Evolutionary conservation across 2,888 invertebrate species (phyloP).

Genomic region (Byasa hedistus): DNA sequence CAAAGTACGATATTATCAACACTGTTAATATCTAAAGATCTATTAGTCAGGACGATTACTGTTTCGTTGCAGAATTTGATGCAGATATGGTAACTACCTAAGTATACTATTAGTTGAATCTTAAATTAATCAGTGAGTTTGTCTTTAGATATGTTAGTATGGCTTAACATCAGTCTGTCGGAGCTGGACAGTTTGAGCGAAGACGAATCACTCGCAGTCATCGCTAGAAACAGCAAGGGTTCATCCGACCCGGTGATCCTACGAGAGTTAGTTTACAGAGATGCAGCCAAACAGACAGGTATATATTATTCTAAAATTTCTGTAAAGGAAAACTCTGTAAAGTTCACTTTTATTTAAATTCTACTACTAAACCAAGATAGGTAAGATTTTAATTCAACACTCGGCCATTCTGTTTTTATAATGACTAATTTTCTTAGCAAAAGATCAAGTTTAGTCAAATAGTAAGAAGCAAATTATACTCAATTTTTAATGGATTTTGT

Average conservation of each 20-base stretch:
- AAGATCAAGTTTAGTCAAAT: no score
- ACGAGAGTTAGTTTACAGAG: constrained; percentile 61
- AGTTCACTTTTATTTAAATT: background rate
- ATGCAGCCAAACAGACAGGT: constrained; percentile 67
- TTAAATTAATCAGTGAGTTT: no score
- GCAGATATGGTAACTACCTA: no score
- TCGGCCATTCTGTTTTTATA: no score
- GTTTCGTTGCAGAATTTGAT: background rate
- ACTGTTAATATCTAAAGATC: background rate
- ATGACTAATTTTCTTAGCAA: no score
- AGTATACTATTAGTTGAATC: no score
- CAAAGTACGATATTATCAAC: no score
- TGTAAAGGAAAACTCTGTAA: background rate
- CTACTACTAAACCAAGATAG: background rate
- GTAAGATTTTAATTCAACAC: background rate
- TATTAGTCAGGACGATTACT: background rate
- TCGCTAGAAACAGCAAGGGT: constrained; percentile 66
- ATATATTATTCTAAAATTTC: constrained; percentile 24
- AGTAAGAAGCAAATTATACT: no score
- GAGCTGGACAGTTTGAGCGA: constrained; percentile 52
- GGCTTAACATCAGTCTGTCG: constrained; percentile 68
- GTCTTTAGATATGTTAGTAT: constrained; percentile 55
- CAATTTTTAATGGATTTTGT: no score
- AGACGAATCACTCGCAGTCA: constrained; percentile 62
- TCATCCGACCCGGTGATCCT: constrained; percentile 65